Conservation (phyloP, 2,888 invertebrate genomes). For the Noctua pronuba region DNA sequence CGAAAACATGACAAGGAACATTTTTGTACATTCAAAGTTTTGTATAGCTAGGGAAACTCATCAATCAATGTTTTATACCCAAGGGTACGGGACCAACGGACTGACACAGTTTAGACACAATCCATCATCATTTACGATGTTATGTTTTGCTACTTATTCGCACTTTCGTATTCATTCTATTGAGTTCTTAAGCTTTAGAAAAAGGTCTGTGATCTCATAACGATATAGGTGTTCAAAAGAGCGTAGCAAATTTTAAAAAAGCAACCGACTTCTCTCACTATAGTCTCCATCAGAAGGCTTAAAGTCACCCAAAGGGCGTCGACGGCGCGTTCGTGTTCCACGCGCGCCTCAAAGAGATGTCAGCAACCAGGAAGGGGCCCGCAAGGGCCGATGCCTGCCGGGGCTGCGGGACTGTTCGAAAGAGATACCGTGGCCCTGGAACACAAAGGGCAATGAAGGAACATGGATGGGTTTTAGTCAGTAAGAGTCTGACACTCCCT, state of each 20-base stretch:
- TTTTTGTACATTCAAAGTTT: conserved; percentile 34
- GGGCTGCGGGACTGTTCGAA: too few species aligned
- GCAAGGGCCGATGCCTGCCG: too few species aligned
- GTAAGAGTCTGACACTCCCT: too few species aligned
- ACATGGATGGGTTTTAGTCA: too few species aligned
- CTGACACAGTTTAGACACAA: conserved; percentile 45
- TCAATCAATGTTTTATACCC: conserved; percentile 59
- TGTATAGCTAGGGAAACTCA: conserved; percentile 46
- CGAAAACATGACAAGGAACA: conserved; percentile 22
- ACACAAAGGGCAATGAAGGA: too few species aligned
- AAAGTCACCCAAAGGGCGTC: too few species aligned
- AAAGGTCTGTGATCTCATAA: neutral
- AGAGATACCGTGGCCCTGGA: too few species aligned
- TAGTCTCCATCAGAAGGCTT: too few species aligned
- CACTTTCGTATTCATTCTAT: conserved; percentile 34
- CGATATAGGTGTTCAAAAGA: neutral
- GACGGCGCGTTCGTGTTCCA: too few species aligned
- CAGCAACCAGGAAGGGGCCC: too few species aligned
- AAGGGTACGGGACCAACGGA: conserved; percentile 29
- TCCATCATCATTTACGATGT: conserved; percentile 60
- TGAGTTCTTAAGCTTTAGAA: conserved; percentile 14
- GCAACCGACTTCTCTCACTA: too few species aligned
- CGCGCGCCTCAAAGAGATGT: too few species aligned
- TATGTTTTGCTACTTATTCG: conserved; percentile 49
- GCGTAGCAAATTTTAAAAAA: neutral